Base-by-base conservation (phyloP, 1,140 invertebrate species). In the Cepaea nemoralis region DNA sequence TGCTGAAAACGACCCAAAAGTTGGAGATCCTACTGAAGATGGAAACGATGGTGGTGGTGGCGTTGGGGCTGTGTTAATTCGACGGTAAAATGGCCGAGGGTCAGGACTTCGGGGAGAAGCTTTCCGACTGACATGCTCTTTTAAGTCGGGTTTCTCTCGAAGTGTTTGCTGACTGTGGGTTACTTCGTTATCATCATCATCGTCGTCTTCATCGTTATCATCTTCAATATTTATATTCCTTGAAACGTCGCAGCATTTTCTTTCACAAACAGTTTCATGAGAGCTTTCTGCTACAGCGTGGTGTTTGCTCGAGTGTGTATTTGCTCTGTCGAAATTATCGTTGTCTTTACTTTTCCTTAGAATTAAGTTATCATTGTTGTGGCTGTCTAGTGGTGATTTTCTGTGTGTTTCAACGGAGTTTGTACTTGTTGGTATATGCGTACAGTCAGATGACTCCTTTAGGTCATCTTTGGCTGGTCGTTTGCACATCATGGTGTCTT, bases 31-130 rank as follows among this genome's bases (percentile, higher is more conserved):
- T 3, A 55, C 33, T 31, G 48, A 33, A 27, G 77, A 8, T 37
- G 77, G 24, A 19, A 22, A 37, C 48, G 39, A 22, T n/a, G 55
- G 35, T 10, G 37, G 22, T 27, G 33, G 37, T 22, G 77, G 19
- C 16, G 1, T 24, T 67, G 59, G 75, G 1, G 10, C 5, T 55
- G 75, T 63, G 48, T 45, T 42, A 27, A 74, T 42, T 2, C 71
- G 71, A 10, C 71, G 39, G 22, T 74, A 74, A 74, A 77, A 77
- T 12, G 75, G 75, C n/a, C 48, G 31, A 37, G 75, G 50, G 22
- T 77, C 48, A 16, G 50, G 22, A 45, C 75, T 55, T 45, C 31
- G 37, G 31, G 35, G 35, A 37, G 5, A 22, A 50, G 42, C 27
- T n/a, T 19, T 75, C 12, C 59, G 27, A 1, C 27, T 48, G 16